These are phyloP conservation scores for Podarcis raffonei DNA, from an alignment of 2,113 vertebrate species.

Conservation along the genomic window DNA sequence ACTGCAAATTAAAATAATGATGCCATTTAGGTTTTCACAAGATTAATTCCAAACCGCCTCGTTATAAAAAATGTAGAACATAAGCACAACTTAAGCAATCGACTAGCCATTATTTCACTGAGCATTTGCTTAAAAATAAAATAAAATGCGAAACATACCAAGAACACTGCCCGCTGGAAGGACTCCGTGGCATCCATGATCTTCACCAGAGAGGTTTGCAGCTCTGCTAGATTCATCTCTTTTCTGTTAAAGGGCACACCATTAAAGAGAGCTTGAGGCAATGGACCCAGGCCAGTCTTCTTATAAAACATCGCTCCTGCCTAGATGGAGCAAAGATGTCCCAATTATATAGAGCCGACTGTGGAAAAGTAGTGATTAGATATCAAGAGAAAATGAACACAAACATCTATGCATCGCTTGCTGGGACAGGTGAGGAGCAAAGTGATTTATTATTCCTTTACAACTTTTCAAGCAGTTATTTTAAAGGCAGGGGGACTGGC, in stretches of 20 bases:
- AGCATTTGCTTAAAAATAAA: conserved; percentile 31
- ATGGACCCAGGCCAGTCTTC: conserved; percentile 84
- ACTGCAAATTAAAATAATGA: conserved; percentile 21
- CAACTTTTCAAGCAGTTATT: background rate
- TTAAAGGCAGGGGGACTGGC: too few species aligned
- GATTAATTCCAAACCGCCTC: conserved; percentile 38
- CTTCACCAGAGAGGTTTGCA: conserved; percentile 87
- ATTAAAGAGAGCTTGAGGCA: conserved; percentile 94
- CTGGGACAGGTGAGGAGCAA: conserved; percentile 16
- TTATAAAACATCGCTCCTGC: conserved; percentile 87
- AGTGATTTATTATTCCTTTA: background rate
- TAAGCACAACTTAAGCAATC: conserved; percentile 17
- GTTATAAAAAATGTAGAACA: background rate
- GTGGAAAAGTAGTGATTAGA: conserved; percentile 41
- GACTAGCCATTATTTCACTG: conserved; percentile 25
- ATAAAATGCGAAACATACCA: conserved; percentile 77
- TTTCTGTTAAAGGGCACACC: conserved; percentile 85
- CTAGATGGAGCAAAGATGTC: conserved; percentile 76
- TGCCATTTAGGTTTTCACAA: background rate
- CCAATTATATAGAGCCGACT: conserved; percentile 62
- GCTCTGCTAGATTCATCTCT: conserved; percentile 84
- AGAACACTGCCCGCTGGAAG: conserved; percentile 89
- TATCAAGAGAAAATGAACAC: conserved; percentile 32
- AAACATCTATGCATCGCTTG: conserved; percentile 22
- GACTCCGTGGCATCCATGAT: conserved; percentile 84